Base-by-base conservation (phyloP, 2,113 vertebrate genomes). In the Pycnonotus jocosus region DNA sequence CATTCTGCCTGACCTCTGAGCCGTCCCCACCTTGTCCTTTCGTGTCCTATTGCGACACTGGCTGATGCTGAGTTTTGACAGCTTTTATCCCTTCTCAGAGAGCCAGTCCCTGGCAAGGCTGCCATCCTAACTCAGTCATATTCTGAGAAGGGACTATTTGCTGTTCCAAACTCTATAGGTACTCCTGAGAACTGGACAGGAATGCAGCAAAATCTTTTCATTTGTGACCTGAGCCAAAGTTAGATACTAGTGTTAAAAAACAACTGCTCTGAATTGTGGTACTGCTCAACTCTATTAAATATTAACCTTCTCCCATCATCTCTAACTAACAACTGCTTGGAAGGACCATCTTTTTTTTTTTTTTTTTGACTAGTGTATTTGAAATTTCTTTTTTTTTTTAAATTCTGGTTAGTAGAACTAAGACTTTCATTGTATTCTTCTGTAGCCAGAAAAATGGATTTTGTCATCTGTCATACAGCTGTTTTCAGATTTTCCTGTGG, bases 381-480 rank as follows among this genome's bases (percentile, higher is more conserved):
- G 93, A 90, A 89, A 74, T 54, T 51, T 74, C 54, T 10, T 40
- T 44, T 9, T 20, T 24, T 47, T 54, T 62, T 94, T 66, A 76
- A 79, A 37, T 82, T 85, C 81, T 89, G 14, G 15, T 86, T 92
- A 86, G 54, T 87, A 96, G 78, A 87, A 73, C 27, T 53, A 44
- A 53, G 71, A 51, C 17, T 45, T 95, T 96, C 68, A 42, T 70
- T 95, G 24, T 84, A 54, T 73, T 73, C 33, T 77, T 24, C 91
- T 95, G 91, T 86, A 93, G 72, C 53, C 77, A 95, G 93, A 90
- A 97, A 56, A 97, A 96, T 69, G 12, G 85, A 88, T 65, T 95
- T 96, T 87, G 15, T 65, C 68, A 84, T 93, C 64, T 81, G 44
- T 92, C 94, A 88, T 58, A 42, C 65, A 87, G 35, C 30, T 54